These are phyloP conservation scores for Tokudaia tokunoshimensis DNA, from an alignment of 2,797 vertebrate species.

Conservation along the genomic window DNA sequence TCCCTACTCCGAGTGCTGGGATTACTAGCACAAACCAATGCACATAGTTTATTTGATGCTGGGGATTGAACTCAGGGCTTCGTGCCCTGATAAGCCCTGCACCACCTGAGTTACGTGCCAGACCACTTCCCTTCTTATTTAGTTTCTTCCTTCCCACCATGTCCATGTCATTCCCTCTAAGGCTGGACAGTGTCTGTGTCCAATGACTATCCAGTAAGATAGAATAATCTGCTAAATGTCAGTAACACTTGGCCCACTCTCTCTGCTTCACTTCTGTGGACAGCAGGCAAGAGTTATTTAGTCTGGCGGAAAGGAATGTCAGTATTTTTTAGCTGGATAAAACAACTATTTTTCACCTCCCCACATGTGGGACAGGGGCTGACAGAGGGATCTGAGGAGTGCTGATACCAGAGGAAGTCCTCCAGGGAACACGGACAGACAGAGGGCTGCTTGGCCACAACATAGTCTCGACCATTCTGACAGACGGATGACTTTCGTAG, in stretches of 20 bases:
- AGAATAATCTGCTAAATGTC: not conserved
- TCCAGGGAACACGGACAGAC: constrained; percentile 94
- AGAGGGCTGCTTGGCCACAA: constrained; percentile 90
- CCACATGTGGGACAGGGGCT: not conserved
- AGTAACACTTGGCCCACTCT: not conserved
- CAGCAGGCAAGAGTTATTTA: not conserved
- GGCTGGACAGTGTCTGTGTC: not conserved
- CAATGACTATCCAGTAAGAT: not conserved
- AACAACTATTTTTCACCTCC: not conserved
- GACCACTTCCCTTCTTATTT: not conserved
- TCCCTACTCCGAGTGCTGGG: not conserved
- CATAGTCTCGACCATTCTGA: constrained; percentile 94
- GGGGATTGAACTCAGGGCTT: not conserved
- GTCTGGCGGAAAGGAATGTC: not conserved
- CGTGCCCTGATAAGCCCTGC: not conserved
- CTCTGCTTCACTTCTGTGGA: constrained; percentile 29
- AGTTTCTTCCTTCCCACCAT: not conserved
- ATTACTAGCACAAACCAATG: not conserved
- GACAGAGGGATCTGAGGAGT: not conserved
- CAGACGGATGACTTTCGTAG: constrained; percentile 95
- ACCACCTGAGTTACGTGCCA: not conserved
- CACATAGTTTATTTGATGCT: not conserved
- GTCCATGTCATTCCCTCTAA: not conserved
- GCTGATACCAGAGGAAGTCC: constrained; percentile 95
- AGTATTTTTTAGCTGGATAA: not conserved